Evolutionary conservation across 2,888 invertebrate genomes (phyloP), one percentile per base, ranked within the genome.

Genomic region (Encarsia formosa): DNA sequence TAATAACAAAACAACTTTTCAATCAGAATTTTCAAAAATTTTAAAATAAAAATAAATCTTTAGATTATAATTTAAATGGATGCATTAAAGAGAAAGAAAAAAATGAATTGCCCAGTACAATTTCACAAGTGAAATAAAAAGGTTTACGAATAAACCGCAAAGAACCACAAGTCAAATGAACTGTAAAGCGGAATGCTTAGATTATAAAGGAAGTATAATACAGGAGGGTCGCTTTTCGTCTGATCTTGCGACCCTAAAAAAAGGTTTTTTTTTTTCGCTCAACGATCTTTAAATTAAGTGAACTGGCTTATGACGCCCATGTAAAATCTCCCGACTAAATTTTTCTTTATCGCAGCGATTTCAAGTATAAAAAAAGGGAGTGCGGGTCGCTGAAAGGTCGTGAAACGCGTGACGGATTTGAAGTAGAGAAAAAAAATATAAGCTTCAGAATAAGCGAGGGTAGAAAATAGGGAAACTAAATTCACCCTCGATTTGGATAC

Each of bases 271-370:
- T 56, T 59, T 19, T 55, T 46, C n/a, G 54, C 41, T 62, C 56
- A 59, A 61, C 63, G 64, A 68, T 66, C 67, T 71, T 71, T 65
- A 71, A 71, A 72, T 71, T 66, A 68, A 70, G 69, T 69, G 66
- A 66, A 64, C 63, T 61, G 63, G 66, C 66, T 71, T 70, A 68
- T 67, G 62, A 68, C 67, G 64, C 66, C 63, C 65, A 59, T 70
- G 72, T 71, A 71, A 71, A 72, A 61, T 68, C 65, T 61, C 55
- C 56, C 47, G 58, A 57, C 54, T 60, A 61, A 63, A 65, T 67
- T 65, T 63, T 64, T 59, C n/a, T n/a, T 47, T 56, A 37, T 51
- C 45, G 34, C 34, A 38, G 46, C 34, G 15, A 50, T 47, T 29
- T 39, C 31, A 23, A 20, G 34, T 19, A 16, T 41, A 26, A 31